Evolutionary conservation across 2,797 vertebrate species (phyloP), one percentile per base, ranked within the genome.

Genomic region (Fratercula arctica): DNA sequence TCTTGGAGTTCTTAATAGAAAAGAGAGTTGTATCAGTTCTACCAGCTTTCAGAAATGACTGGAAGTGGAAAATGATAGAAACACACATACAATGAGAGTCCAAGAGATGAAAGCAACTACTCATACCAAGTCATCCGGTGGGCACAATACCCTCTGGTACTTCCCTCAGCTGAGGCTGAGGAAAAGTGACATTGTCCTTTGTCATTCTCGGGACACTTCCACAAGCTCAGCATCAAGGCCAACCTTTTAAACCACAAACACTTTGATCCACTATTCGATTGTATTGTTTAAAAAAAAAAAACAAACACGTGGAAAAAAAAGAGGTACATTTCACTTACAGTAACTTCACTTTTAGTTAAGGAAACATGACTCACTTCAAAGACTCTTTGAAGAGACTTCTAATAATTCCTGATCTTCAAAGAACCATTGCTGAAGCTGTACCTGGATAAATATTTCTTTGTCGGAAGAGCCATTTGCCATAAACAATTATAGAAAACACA

Each of bases 321-420:
- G 10, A 2, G 5, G 14, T 68, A 53, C n/a, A 8, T 97, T 95
- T 92, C 53, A 21, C 63, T 96, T 93, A 86, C 9, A 13, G 33
- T 66, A 93, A 89, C 91, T 96, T 90, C 89, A 90, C 72, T 93
- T 97, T 83, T 78, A 73, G 68, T 93, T 93, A 90, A 91, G 73
- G 75, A 89, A 95, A 88, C 57, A 83, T 91, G 78, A 91, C 37
- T 93, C 67, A 78, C 76, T 93, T 95, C 95, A 95, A 97, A 95
- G 78, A 77, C 66, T 66, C 93, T 89, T 93, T 94, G 90, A 93
- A 96, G 67, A 92, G 29, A 77, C 46, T 94, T 95, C 51, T 92
- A 69, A 57, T 96, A 92, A 95, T 94, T 94, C 73, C 70, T 3
- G 4, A n/a, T 90, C 83, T 94, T 96, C 93, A 93, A 92, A 95